Percentiles rank a stretch among this genome's conserved stretches.
phyloP scores from a whole-genome alignment of 2,113 vertebrate species.

The Anas platyrhynchos region DNA sequence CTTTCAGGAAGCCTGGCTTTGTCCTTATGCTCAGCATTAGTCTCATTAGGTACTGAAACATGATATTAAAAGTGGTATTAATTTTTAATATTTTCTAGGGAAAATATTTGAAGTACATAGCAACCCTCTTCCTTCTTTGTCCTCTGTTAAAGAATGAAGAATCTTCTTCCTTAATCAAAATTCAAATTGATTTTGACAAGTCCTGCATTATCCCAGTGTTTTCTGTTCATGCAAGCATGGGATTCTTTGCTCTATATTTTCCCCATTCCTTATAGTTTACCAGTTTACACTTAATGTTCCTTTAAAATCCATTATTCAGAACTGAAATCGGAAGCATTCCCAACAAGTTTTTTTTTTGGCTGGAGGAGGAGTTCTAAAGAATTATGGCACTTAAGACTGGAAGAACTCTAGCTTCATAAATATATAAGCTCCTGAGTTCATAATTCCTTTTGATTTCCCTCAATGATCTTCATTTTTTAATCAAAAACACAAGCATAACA shows the following conservation, averaged over 20 bases:
- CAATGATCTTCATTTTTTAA: not conserved
- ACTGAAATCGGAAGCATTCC: not conserved
- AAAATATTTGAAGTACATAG: not conserved
- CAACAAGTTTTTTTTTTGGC: not conserved
- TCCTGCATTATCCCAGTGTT: not conserved
- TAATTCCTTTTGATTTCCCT: not conserved
- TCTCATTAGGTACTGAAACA: not conserved
- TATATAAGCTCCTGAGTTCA: rapidly evolving
- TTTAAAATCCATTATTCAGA: not conserved
- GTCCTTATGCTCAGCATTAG: not conserved
- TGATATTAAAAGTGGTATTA: not conserved
- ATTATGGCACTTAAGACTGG: not conserved
- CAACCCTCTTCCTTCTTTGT: not conserved
- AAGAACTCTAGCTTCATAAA: not conserved
- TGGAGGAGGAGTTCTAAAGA: not conserved
- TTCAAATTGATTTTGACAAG: not conserved
- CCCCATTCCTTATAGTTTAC: not conserved
- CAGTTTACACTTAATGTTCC: not conserved
- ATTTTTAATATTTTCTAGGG: not conserved
- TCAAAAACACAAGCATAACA: rapidly evolving
- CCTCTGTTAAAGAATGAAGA: not conserved
- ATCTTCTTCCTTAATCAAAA: not conserved
- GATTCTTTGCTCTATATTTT: not conserved
- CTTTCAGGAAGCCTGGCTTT: not conserved
- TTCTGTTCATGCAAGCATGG: not conserved